Evolutionary conservation across 2,797 vertebrate genomes (phyloP).

Genomic region (Linurgus olivaceus): DNA sequence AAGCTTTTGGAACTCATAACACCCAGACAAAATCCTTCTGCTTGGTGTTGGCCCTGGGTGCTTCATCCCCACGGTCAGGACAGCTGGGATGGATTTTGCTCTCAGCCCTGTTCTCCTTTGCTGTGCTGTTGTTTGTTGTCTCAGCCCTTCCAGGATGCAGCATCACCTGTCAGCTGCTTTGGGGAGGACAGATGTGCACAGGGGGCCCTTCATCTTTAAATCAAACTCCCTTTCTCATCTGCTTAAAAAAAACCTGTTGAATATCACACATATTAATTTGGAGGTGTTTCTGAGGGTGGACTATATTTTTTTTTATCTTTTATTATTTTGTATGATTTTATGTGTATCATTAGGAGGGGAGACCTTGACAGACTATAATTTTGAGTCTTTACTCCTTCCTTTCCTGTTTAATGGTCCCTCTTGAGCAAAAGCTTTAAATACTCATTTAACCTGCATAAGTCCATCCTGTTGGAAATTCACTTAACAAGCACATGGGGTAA

Average conservation of each 20-base stretch:
- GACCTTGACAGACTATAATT: not conserved
- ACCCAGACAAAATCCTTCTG: not conserved
- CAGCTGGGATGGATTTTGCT: not conserved
- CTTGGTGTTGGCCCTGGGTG: not conserved
- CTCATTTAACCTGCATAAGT: not conserved
- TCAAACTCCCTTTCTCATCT: not conserved
- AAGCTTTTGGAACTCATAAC: fast-evolving
- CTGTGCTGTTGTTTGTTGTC: not conserved
- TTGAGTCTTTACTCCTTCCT: not conserved
- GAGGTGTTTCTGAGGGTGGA: not conserved
- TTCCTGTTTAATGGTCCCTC: not conserved
- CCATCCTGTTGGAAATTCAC: not conserved
- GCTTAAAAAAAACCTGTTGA: not conserved
- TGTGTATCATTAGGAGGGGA: not conserved
- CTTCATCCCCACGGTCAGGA: fast-evolving
- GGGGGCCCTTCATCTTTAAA: not conserved
- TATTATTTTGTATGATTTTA: not conserved
- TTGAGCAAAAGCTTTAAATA: not conserved
- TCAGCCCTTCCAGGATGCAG: not conserved
- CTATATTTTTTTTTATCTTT: not conserved
- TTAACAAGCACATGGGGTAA: not conserved
- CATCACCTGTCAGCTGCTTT: not conserved
- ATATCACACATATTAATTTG: not conserved
- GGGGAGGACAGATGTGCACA: not conserved
- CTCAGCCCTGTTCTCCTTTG: not conserved